Evolutionary conservation across 2,797 vertebrate species (phyloP).

Genomic region (Cheirogaleus major): DNA sequence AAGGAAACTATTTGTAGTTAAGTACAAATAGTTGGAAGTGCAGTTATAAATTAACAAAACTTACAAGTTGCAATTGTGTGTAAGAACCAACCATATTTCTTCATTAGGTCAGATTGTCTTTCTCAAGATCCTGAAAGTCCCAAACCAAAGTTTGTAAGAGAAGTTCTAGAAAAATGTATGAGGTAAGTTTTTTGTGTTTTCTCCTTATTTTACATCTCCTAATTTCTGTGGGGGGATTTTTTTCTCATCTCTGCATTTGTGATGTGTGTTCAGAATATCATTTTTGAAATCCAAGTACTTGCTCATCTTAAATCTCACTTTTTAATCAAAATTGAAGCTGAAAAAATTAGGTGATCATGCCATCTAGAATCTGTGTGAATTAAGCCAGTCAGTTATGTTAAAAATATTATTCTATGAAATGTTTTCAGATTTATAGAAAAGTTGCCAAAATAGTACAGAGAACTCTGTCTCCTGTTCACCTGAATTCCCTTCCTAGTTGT

Average conservation of each 20-base stretch:
- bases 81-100: slow-evolving; percentile 35
- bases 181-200: slow-evolving; percentile 86
- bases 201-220: neutral
- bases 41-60: neutral
- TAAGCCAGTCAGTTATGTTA: neutral
- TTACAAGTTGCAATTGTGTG: neutral
- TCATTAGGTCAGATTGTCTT: slow-evolving; percentile 95
- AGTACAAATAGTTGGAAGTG: neutral
- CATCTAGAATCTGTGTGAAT: neutral
- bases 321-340: slow-evolving; percentile 27
- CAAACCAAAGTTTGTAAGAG: slow-evolving; percentile 98
- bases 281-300: slow-evolving; percentile 25
- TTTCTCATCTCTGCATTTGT: neutral
- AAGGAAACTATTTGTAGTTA: neutral
- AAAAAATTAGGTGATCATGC: neutral
- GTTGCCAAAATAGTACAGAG: neutral
- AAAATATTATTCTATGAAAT: neutral
- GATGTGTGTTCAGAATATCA: neutral
- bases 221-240: neutral
- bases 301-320: neutral
- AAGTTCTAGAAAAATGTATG: slow-evolving; percentile 98
- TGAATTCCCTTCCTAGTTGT: neutral
- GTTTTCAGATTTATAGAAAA: slow-evolving; percentile 12
- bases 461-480: neutral
- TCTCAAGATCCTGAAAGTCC: slow-evolving; percentile 94